Conservation (phyloP, 2,113 vertebrate species). For the Rutilus rutilus region DNA sequence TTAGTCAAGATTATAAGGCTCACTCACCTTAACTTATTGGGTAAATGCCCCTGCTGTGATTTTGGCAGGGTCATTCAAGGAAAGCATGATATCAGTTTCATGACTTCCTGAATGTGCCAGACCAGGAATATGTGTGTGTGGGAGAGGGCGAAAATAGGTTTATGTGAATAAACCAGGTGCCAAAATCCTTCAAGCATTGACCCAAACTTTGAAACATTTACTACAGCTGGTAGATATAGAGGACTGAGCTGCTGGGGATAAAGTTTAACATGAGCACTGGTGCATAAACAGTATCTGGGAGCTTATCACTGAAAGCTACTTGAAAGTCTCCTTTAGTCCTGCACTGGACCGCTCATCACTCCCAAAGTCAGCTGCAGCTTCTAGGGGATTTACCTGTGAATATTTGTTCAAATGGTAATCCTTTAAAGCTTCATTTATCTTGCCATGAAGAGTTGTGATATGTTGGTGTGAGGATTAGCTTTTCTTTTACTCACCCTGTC, state of each 20-base stretch:
- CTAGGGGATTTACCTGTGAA: constrained; percentile 55
- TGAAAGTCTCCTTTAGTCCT: constrained; percentile 15
- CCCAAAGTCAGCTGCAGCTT: constrained; percentile 56
- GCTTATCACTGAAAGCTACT: constrained; percentile 5
- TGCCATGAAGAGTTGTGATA: constrained; percentile 3
- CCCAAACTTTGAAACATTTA: constrained; percentile 16
- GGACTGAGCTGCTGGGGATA: background rate
- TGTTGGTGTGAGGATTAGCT: constrained; percentile 8
- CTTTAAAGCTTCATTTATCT: constrained; percentile 47
- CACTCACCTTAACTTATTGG: background rate
- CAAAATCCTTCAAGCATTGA: constrained; percentile 20
- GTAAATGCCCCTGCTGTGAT: background rate
- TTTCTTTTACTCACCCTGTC: constrained; percentile 16
- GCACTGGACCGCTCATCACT: background rate
- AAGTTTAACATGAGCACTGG: constrained; percentile 18
- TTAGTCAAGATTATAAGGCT: background rate
- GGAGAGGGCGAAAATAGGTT: background rate
- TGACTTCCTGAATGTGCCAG: constrained; percentile 1
- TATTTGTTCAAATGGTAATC: constrained; percentile 58
- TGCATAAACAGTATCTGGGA: background rate
- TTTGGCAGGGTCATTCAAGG: constrained; percentile 7
- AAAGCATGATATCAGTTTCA: background rate
- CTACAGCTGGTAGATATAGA: background rate
- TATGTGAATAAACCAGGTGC: background rate
- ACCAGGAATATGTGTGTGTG: background rate